A percentile compares a stretch with the other conserved stretches of the same genome.
Conservation (phyloP, 2,797 vertebrate genomes). For the Micropoecilia bifurca region DNA sequence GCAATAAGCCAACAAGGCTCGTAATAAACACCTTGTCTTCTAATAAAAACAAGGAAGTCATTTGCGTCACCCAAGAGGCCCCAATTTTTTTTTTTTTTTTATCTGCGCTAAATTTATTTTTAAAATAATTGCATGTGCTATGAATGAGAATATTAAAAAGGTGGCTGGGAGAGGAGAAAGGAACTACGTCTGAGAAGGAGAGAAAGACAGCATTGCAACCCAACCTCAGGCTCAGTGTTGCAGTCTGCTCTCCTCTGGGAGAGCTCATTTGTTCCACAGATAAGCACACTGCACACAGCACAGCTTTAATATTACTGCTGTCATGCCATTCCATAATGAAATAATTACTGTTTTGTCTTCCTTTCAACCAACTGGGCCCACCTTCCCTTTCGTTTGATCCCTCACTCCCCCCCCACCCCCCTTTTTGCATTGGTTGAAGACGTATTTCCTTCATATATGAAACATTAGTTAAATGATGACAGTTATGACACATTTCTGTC, state of each 20-base stretch:
- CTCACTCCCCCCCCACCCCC: conserved; percentile 45
- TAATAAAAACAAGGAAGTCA: conserved; percentile 98
- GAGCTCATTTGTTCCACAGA: conserved; percentile 86
- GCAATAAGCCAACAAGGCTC: conserved; percentile 95
- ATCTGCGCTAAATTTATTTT: conserved; percentile 98
- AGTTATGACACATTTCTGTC: conserved; percentile 45
- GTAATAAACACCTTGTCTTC: conserved; percentile 99
- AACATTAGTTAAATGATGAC: conserved; percentile 69
- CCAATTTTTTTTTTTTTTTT: conserved; percentile 80
- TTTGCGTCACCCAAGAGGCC: conserved; percentile 98
- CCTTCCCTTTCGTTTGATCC: conserved; percentile 37
- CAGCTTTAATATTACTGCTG: conserved; percentile 85
- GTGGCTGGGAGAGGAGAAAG: conserved; percentile 74
- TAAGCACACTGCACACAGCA: conserved; percentile 79
- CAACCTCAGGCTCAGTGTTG: conserved; percentile 85
- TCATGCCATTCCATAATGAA: conserved; percentile 84
- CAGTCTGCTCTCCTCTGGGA: conserved; percentile 88
- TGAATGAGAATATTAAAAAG: conserved; percentile 95
- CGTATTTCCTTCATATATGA: conserved; percentile 44
- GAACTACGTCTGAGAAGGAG: conserved; percentile 44
- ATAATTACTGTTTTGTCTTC: conserved; percentile 85
- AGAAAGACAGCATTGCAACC: conserved; percentile 87
- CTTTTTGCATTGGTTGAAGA: conserved; percentile 29
- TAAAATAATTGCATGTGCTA: conserved; percentile 93
- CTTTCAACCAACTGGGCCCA: conserved; percentile 65